These are phyloP conservation scores for Cardiocondyla obscurior DNA, from an alignment of 1,140 invertebrate genomes.

Conservation along the genomic window DNA sequence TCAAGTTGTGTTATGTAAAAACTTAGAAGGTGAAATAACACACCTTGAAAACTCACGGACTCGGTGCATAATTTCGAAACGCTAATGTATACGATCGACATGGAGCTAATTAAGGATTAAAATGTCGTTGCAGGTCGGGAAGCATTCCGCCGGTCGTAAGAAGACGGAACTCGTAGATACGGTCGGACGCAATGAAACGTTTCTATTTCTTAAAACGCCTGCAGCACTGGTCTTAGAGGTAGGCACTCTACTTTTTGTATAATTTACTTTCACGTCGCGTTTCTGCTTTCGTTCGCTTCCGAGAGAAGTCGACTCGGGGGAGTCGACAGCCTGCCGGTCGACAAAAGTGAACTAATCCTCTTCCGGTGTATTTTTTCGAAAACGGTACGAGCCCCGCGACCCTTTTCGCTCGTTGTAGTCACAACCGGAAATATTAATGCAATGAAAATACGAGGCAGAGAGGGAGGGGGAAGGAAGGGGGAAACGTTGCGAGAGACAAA, in stretches of 20 bases:
- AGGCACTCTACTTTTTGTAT: slow-evolving; percentile 63
- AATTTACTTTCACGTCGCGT: slow-evolving; percentile 68
- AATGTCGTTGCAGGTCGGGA: neutral
- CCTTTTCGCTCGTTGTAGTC: neutral
- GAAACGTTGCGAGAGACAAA: neutral
- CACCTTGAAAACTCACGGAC: neutral
- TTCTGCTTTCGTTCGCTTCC: slow-evolving; percentile 63
- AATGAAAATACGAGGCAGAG: slow-evolving; percentile 41
- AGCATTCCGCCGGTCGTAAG: slow-evolving; percentile 5
- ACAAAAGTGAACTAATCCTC: slow-evolving; percentile 42
- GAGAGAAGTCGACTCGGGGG: neutral
- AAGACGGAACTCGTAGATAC: neutral
- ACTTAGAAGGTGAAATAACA: neutral
- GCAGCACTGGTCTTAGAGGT: slow-evolving; percentile 18
- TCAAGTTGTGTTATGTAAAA: neutral
- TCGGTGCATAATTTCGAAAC: slow-evolving; percentile 6
- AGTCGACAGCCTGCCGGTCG: slow-evolving; percentile 15
- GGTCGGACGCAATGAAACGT: slow-evolving; percentile 36
- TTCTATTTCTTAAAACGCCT: slow-evolving; percentile 54
- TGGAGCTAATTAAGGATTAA: slow-evolving; percentile 24
- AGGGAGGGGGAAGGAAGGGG: too few species aligned
- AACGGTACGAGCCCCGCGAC: slow-evolving; percentile 7
- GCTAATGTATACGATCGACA: neutral
- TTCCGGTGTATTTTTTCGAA: slow-evolving; percentile 28
- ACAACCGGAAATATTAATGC: slow-evolving; percentile 29